Evolutionary conservation across 2,797 vertebrate genomes (phyloP), one percentile per base, ranked within the genome.

Genomic region (Gymnoscopelus microlampas): DNA sequence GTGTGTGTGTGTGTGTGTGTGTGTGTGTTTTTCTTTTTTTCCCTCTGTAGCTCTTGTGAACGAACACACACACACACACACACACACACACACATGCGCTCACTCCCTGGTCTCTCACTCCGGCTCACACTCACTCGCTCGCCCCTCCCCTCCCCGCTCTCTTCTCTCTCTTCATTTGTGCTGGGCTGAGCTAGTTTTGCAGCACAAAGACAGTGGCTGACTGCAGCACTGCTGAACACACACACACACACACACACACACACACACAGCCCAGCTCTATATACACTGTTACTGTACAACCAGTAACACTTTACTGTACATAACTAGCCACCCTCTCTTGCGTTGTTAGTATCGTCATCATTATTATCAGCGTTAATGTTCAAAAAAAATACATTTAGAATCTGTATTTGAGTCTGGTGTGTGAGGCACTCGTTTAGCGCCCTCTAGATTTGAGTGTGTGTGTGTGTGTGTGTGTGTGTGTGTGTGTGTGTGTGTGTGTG

Each of bases 171-270:
- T 90, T 86, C 86, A 85, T 91, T 92, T 92, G 85, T 92, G 90
- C 88, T 91, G 85, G 89, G 88, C 88, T 91, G 89, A 92, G 89
- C 91, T 91, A 85, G 89, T 91, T 90, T 90, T 90, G 89, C 88
- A 88, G 90, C 89, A 93, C 91, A 91, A 93, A 93, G 93, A 88
- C 89, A 83, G 86, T 87, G 92, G 88, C 88, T 91, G 90, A 93
- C 93, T 94, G 93, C 91, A 94, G 91, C 90, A 91, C 89, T 88
- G 82, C 15, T 48, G 23, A 15, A 44, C 29, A 44, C 44, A 14
- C 19, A 3, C 29, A 35, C 23, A 32, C 23, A 11, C 32, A 9
- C n/a, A 32, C 15, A 61, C 51, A 19, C n/a, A 9, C 5, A 10
- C 53, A 11, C 54, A 24, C 15, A 24, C 23, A 19, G 19, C 19